Evolutionary conservation across 2,797 vertebrate species (phyloP).

Genomic region (Spinus olivaceus): DNA sequence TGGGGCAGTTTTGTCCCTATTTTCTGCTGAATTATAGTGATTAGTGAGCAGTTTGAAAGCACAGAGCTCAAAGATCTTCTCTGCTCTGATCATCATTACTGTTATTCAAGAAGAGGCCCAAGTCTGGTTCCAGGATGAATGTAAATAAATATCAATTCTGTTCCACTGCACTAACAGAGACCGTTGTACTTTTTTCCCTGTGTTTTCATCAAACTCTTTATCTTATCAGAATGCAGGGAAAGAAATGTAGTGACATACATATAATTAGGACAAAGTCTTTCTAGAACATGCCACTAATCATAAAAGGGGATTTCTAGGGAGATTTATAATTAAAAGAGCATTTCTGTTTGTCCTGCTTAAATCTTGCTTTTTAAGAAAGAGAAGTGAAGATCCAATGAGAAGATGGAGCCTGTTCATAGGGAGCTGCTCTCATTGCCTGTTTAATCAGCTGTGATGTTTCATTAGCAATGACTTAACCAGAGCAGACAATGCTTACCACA

Average conservation of each 20-base stretch:
- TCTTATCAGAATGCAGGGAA: constrained; percentile 8
- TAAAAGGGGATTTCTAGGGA: background rate
- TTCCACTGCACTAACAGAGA: background rate
- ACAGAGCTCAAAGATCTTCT: constrained; percentile 24
- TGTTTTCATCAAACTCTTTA: background rate
- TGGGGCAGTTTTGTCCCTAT: constrained; percentile 26
- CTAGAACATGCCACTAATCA: background rate
- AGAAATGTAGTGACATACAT: background rate
- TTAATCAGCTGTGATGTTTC: constrained; percentile 48
- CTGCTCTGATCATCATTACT: constrained; percentile 45
- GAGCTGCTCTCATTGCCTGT: background rate
- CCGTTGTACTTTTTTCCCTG: background rate
- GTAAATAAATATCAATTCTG: constrained; percentile 35
- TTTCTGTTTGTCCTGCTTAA: background rate
- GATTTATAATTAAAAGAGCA: background rate
- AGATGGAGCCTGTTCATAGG: background rate
- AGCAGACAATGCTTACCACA: constrained; percentile 26
- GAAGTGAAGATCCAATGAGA: background rate
- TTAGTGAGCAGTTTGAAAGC: constrained; percentile 39
- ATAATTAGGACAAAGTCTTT: background rate
- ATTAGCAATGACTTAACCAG: constrained; percentile 53
- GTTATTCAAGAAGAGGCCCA: background rate
- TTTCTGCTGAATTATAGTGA: constrained; percentile 64
- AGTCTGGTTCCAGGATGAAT: background rate
- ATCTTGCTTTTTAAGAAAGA: background rate